Base-by-base conservation (phyloP, 2,888 invertebrate species). In the Pteria penguin region DNA sequence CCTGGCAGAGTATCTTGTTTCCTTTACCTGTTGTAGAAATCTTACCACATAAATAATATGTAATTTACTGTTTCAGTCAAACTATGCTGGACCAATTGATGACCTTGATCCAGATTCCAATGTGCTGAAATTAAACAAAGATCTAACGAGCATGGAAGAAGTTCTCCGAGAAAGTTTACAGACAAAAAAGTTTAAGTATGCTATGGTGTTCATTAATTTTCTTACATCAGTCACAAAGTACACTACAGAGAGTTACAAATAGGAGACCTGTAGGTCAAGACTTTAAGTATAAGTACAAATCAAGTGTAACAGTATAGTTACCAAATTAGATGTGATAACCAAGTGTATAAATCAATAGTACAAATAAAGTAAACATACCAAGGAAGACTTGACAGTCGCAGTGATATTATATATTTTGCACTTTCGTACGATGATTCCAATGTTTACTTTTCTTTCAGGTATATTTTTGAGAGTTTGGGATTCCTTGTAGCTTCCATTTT, bases 401-500 rank as follows among this genome's bases (percentile, higher is more conserved):
- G n/a, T n/a, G n/a, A n/a, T n/a, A n/a, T n/a, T n/a, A n/a, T n/a
- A n/a, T n/a, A n/a, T n/a, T n/a, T n/a, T n/a, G n/a, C n/a, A n/a
- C n/a, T n/a, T n/a, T n/a, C n/a, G n/a, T n/a, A n/a, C n/a, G n/a
- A n/a, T n/a, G n/a, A n/a, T n/a, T n/a, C n/a, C n/a, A n/a, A n/a
- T n/a, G n/a, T n/a, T n/a, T n/a, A 45, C 29, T 62, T 29, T 70
- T 4, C 77, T 86, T 93, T 92, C 72, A 94, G 97, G 95, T 98
- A 97, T 91, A 95, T 97, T 80, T 96, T 97, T 93, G 96, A 96
- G 92, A 97, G 97, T 0, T 93, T 98, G 32, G 98, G 98, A 1
- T 96, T 96, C 92, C 92, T 96, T 65, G 95, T 96, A 58, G 94
- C 96, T 0, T 95, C 96, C 86, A 95, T 96, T 84, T 93, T 97